Base-by-base conservation (phyloP, 2,113 vertebrate species). In the Nothocercus nigrocapillus region DNA sequence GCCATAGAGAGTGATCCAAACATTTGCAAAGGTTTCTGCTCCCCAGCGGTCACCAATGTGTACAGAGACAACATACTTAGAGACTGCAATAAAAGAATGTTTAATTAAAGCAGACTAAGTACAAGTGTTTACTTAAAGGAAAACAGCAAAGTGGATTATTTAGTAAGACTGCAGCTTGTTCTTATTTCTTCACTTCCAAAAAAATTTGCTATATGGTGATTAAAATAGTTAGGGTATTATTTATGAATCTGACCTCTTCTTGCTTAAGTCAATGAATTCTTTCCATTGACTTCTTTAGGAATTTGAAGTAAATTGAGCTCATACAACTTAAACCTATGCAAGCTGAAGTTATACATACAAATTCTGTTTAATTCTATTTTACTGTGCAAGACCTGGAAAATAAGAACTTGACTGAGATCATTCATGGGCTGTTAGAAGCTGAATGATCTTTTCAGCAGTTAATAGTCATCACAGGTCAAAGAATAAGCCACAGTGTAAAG, bases 1-100 rank as follows among this genome's bases (percentile, higher is more conserved):
- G 44, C 97, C 97, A 82, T 95, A 95, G 25, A 97, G 77, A 47
- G 88, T 97, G 85, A 98, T 79, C 62, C 83, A 97, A 89, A 97
- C 80, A 25, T 96, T 97, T 76, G 98, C 96, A 90, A 89, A 97
- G 28, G 97, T 97, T 91, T 97, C 98, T 90, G 97, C 93, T 95
- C 89, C 97, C 97, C 97, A 98, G 42, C 2, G 0, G 68, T 98
- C 81, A 0, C 97, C 96, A 70, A 47, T 88, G 75, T 97, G 94
- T 22, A 98, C 81, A 89, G 93, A 96, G 69, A 98, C 94, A 73
- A 97, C 34, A n/a, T 97, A 98, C 6, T 95, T 95, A 79, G 34
- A 68, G 40, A 97, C 97, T 97, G 68, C 4, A 87, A 32, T 75
- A 28, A 84, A 78, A 84, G 30, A 34, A 49, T 59, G 61, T n/a